Base-by-base conservation (phyloP, 2,888 invertebrate genomes). In the Timandra comae region DNA sequence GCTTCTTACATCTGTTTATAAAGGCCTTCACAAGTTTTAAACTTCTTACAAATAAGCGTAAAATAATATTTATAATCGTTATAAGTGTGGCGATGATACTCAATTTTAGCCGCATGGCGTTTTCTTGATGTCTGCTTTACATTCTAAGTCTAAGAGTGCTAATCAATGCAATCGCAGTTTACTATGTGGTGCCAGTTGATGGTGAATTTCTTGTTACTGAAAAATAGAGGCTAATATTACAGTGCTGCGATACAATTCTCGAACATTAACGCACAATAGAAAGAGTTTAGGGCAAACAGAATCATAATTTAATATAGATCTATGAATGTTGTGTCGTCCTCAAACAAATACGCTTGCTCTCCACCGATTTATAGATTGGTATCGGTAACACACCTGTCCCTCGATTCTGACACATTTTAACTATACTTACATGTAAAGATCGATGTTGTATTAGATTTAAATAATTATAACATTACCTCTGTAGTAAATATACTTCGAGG, bases 311-410 rank as follows among this genome's bases (percentile, higher is more conserved):
- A 23, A 33, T 28, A 27, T 43, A 43, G 38, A 33, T 49, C 29
- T 42, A 38, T 77, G 61, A 71, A 67, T 79, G 74, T 82, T 79
- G 81, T 81, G 74, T 77, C 72, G 80, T 84, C 82, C 78, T 56
- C 56, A 69, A 58, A 63, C 51, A 55, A 56, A 57, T 63, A 61
- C 61, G 65, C 61, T 60, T 63, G 65, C 59, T 61, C 56, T 59
- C 66, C 72, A 69, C 66, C 63, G 63, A 69, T 51, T 49, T 55
- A 49, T 33, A 47, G 16, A 55, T 63, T 56, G 46, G 50, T 56
- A 59, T 56, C 63, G 61, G 49, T 67, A 43, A 63, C 64, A 64
- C 68, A 63, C 69, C 74, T 73, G 67, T 60, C 68, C 63, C 56
- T 46, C 54, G 60, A 60, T 54, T 55, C 49, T 46, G 46, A 31